Base-by-base conservation (phyloP, 1,140 invertebrate genomes). In the Oncopodura yosiiana region DNA sequence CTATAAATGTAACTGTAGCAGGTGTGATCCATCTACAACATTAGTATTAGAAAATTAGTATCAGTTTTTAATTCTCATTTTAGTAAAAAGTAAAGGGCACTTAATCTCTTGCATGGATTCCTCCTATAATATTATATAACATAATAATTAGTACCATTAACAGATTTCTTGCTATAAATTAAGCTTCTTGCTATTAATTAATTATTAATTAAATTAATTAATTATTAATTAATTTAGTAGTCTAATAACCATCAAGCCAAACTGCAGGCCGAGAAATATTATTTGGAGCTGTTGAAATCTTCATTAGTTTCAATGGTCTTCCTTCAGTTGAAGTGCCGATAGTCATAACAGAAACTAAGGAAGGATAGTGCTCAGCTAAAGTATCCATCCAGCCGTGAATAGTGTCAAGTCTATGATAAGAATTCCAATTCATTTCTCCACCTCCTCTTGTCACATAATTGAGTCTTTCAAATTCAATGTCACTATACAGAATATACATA, bases 231-330 rank as follows among this genome's bases (percentile, higher is more conserved):
- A n/a, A n/a, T n/a, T n/a, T n/a, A n/a, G n/a, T n/a, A n/a, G n/a
- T n/a, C n/a, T n/a, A n/a, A n/a, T n/a, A n/a, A n/a, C 62, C 62
- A 30, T 64, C 62, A n/a, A 64, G n/a, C 62, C 62, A 64, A 56
- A 64, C 57, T 48, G 58, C 58, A 1, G 58, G 39, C 18, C 49
- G 49, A 9, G 42, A 38, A 9, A 51, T 34, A 18, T 42, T 36
- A 6, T 9, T 11, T 11, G 44, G 48, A 3, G 2, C 53, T 14
- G 55, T 56, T 11, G 62, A 64, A 24, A 64, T 64, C 30, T 61
- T 64, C 56, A 64, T 58, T 2, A 64, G 43, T 49, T 61, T 64
- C 34, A 64, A 45, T 0, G 51, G 30, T 18, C 58, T 14, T 14
- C 53, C 53, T 53, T 64, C 62, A n/a, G 58, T 61, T 37, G 46